These are phyloP conservation scores for Drosophila ogumai DNA, from an alignment of 1,140 invertebrate genomes.

Conservation along the genomic window DNA sequence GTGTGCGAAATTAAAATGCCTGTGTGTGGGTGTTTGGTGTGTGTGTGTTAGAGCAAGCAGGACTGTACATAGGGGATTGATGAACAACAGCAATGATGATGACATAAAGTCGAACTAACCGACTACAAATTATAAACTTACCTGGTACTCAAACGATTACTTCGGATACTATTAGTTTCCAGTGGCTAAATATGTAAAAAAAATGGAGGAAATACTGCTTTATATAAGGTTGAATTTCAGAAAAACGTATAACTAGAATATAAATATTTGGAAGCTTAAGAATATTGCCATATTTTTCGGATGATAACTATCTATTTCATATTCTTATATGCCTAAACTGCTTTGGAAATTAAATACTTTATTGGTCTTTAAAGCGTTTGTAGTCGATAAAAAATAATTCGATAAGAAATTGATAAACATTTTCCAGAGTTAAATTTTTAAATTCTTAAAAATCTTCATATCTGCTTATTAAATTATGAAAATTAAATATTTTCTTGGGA, in stretches of 20 bases:
- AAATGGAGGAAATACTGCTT: no score
- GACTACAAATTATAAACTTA: background rate
- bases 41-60: conserved; percentile 4
- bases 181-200: background rate
- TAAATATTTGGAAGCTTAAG: background rate
- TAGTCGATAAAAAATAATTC: no score
- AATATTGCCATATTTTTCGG: background rate
- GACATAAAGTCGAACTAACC: background rate
- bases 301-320: background rate
- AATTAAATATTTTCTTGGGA: no score
- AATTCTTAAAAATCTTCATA: no score
- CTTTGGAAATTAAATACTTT: no score
- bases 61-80: background rate
- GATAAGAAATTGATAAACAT: no score
- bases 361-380: no score
- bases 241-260: background rate
- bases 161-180: background rate
- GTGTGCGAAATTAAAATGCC: conserved; percentile 24
- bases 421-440: no score
- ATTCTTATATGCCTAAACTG: no score
- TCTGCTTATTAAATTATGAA: no score
- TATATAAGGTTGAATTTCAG: background rate
- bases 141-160: background rate
- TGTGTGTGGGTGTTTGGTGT: conserved; percentile 7
- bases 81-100: conserved; percentile 1